Evolutionary conservation across 2,888 invertebrate species (phyloP), one percentile per base, ranked within the genome.

Genomic region (Salticus scenicus): DNA sequence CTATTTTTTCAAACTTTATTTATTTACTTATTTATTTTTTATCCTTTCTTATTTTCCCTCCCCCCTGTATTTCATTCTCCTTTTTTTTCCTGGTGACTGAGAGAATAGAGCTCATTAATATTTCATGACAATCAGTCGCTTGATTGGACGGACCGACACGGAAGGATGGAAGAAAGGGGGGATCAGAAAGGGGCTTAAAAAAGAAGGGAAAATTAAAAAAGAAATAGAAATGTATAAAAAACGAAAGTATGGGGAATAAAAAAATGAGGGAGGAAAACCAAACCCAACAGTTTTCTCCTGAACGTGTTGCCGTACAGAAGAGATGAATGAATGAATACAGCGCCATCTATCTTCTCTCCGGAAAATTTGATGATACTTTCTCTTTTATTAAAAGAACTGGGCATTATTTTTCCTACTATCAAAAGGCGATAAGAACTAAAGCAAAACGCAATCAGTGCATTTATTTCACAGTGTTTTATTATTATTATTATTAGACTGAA

Each of bases 101-200:
- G 28, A 79, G 75, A 75, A 81, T 75, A 17, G 69, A 66, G 64
- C 83, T 83, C 83, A 83, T 83, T 83, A 83, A 83, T 83, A 83
- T 83, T 83, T 83, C 83, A 83, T 83, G 83, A 83, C 83, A 83
- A 83, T 83, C 83, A 83, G 83, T 51, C 73, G 83, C 77, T 77
- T 83, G 83, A 83, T 83, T 83, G 83, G 83, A 72, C 83, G 72
- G 73, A 77, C 83, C 77, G 83, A 83, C 83, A 77, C 72, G 33
- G 70, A 57, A 70, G 64, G 71, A 69, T 24, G 47, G n/a, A 37
- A 37, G 14, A 28, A 28, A 10, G 30, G 24, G 47, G 64, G 28
- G 42, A 17, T 20, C 41, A 42, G n/a, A 20, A 37, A 31, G 24
- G 28, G 42, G 42, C 17, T 1, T 41, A 70, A 70, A 75, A 41